These are phyloP conservation scores for Sturnira hondurensis DNA, from an alignment of 2,113 vertebrate species.

Conservation along the genomic window DNA sequence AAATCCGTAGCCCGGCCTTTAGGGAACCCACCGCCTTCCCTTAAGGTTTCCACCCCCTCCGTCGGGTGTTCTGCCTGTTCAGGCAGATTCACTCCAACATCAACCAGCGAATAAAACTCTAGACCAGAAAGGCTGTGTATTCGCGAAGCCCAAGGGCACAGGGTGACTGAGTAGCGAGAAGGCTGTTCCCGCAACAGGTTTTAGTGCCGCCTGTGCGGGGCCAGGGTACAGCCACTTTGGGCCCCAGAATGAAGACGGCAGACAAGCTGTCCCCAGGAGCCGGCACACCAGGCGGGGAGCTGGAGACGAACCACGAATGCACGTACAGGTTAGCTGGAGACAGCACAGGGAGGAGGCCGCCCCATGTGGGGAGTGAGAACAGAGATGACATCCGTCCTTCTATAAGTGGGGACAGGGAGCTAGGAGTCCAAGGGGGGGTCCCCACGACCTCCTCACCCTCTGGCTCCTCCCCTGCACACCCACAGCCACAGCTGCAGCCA, in stretches of 20 bases:
- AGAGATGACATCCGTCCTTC: rapidly evolving
- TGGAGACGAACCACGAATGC: rapidly evolving
- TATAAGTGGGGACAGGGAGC: background rate
- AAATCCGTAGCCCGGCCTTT: background rate
- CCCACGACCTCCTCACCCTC: rapidly evolving
- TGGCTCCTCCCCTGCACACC: background rate
- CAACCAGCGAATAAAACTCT: background rate
- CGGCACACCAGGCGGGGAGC: rapidly evolving
- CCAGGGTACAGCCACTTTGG: background rate
- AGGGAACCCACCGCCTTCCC: background rate
- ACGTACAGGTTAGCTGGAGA: rapidly evolving
- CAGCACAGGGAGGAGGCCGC: too few relatives aligned
- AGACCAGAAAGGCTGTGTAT: background rate
- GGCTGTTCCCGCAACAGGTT: background rate
- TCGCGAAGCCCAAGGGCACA: background rate
- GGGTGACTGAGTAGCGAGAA: background rate
- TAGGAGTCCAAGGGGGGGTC: background rate
- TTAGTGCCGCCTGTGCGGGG: background rate
- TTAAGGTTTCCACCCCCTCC: background rate
- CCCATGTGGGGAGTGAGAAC: background rate
- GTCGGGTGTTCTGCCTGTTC: too few relatives aligned
- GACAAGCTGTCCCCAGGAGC: rapidly evolving
- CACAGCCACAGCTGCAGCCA: too few relatives aligned
- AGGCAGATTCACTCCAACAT: background rate
- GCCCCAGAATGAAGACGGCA: background rate